Evolutionary conservation across 2,888 invertebrate genomes (phyloP), one percentile per base, ranked within the genome.

Genomic region (Caenorhabditis sp.): DNA sequence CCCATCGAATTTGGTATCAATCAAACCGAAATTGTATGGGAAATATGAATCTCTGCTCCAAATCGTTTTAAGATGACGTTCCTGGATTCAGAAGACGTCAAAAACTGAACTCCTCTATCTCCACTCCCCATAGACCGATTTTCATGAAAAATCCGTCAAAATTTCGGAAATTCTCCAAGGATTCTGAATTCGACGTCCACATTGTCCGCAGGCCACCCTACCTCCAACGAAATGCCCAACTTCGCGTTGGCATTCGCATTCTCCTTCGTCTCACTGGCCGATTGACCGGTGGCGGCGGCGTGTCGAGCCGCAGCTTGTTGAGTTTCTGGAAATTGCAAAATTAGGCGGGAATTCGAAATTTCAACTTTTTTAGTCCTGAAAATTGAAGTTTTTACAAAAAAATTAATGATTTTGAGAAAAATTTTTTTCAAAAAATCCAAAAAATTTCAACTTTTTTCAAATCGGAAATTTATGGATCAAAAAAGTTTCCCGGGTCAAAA

Each of bases 221-320:
- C 90, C 76, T 91, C 90, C 14, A 91, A 77, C 0, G 89, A 85
- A 24, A 91, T 91, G 44, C 91, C 91, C 61, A 91, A 82, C 77
- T 86, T 90, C 38, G 89, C 87, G 61, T 86, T 89, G 1, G 87
- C 80, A 59, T 87, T 86, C 28, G 89, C 88, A 69, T 87, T 88
- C 24, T 90, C 85, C 64, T 84, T 82, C 7, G 88, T 89, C 63
- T 90, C 89, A 58, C 79, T 88, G n/a, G 76, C 54, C 4, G 89
- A 75, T 63, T 87, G 87, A 10, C 87, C 86, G n/a, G 87, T 85
- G 12, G 82, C 81, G 0, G 89, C 84, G 1, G 91, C 88, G 26
- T 89, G 88, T 24, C 90, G 73, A 16, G 81, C 79, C 2, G 91
- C 90, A 6, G 91, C 90, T 63, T 90, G 91, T 74, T 90, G 89